Percentiles rank a stretch among this genome's conserved stretches.
These are phyloP conservation scores for Trachurus trachurus DNA, from an alignment of 2,797 vertebrate genomes.

Conservation along the genomic window DNA sequence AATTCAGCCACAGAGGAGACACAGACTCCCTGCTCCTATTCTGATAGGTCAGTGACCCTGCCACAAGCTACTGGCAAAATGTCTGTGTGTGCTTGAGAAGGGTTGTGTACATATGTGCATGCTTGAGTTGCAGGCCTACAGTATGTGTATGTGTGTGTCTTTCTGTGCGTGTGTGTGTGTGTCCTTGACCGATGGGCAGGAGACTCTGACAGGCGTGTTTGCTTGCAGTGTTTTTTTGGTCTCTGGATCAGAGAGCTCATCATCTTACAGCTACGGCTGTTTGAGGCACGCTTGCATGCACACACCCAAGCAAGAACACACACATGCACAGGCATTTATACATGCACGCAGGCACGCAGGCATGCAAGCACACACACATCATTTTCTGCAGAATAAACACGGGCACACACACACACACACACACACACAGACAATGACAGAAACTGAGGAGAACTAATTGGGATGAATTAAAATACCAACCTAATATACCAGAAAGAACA, in stretches of 20 bases:
- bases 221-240: slow-evolving; percentile 68
- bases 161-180: slow-evolving; percentile 39
- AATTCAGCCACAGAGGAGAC: slow-evolving; percentile 57
- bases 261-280: slow-evolving; percentile 73
- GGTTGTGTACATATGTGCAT: slow-evolving; percentile 61
- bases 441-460: slow-evolving; percentile 61
- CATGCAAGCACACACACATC: too few relatives aligned
- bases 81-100: slow-evolving; percentile 62
- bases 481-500: slow-evolving; percentile 35
- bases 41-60: slow-evolving; percentile 66
- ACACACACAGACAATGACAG: slow-evolving; percentile 22
- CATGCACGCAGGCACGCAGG: not conserved
- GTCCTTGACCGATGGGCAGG: slow-evolving; percentile 81
- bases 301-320: slow-evolving; percentile 11
- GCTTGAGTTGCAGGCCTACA: slow-evolving; percentile 57
- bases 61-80: slow-evolving; percentile 70
- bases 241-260: slow-evolving; percentile 77
- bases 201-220: slow-evolving; percentile 78
- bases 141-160: slow-evolving; percentile 35
- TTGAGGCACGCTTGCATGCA: slow-evolving; percentile 31
- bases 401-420: slow-evolving; percentile 8
- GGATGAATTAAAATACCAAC: slow-evolving; percentile 58
- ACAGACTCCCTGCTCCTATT: slow-evolving; percentile 58
- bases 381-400: not conserved
- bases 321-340: not conserved